Conservation (phyloP, 1,140 invertebrate species). For the Sitodiplosis mosellana region DNA sequence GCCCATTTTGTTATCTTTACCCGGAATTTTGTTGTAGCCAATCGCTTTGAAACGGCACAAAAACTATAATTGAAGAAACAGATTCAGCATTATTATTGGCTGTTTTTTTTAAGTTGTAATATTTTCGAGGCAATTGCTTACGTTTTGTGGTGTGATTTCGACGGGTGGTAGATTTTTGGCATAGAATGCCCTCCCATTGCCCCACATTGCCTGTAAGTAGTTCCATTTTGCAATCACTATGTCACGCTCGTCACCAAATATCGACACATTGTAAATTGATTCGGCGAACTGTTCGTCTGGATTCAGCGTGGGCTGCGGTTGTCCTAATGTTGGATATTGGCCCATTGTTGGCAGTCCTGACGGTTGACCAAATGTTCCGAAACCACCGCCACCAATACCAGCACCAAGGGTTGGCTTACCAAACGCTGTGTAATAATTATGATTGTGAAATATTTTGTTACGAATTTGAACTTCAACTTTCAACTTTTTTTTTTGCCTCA, state of each 20-base stretch:
- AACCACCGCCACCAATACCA: conserved; percentile 33
- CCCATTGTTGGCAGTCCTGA: conserved; percentile 18
- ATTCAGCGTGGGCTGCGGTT: conserved; percentile 34
- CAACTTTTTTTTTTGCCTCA: too few relatives aligned
- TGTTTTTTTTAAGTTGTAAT: too few relatives aligned
- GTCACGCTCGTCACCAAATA: conserved; percentile 86
- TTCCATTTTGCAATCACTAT: conserved; percentile 85
- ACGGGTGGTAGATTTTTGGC: conserved; percentile 49
- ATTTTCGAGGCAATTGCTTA: too few relatives aligned
- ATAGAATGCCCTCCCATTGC: conserved; percentile 59
- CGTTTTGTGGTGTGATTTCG: conserved; percentile 69
- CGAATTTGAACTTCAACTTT: too few relatives aligned
- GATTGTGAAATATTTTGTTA: conserved; percentile 1
- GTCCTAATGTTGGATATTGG: conserved; percentile 35
- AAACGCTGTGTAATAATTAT: conserved; percentile 12
- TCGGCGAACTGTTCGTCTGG: conserved; percentile 50
- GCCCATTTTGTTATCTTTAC: conserved; percentile 69
- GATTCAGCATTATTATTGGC: too few relatives aligned
- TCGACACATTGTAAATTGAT: conserved; percentile 63
- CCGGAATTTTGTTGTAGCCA: conserved; percentile 69
- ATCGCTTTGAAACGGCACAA: conserved; percentile 86
- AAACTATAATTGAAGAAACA: too few relatives aligned
- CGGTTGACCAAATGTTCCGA: conserved; percentile 27
- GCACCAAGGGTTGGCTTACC: conserved; percentile 27
- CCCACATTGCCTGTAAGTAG: conserved; percentile 84